Base-by-base conservation (phyloP, 2,888 invertebrate species). In the Heliconius hortense region DNA sequence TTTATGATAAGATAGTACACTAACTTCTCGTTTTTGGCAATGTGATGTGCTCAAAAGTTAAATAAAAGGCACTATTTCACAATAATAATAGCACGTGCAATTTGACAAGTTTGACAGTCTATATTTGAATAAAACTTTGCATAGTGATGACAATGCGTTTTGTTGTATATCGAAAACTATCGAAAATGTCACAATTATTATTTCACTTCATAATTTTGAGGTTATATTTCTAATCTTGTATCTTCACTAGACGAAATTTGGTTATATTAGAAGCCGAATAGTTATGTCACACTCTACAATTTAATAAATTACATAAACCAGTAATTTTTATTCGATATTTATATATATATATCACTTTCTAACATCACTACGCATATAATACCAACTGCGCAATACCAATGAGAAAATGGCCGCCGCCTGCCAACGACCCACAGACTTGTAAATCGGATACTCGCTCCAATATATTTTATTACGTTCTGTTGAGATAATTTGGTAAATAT, bases 371-470 rank as follows among this genome's bases (percentile, higher is more conserved):
- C 5, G n/a, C 18, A 18, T 26, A n/a, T 53, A 39, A 59, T 60
- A 70, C 66, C 73, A 59, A 77, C 77, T 77, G 73, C 73, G 76
- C 75, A 67, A 70, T 43, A 73, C 15, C 62, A 63, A 76, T 75
- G 26, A 69, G 56, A 79, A 79, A 62, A 79, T 79, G 79, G 79
- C 79, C 73, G 79, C 76, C 75, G 31, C 53, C 15, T 31, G 48
- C 75, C 1, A 28, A 26, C 21, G 13, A 67, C 1, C 3, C 18
- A 31, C 35, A 10, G 35, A 31, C 4, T 43, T 75, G 76, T 69
- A 24, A 28, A 24, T 76, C 79, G 75, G 79, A 79, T 72, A 79
- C 77, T 68, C 73, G 73, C 60, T 68, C 7, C 64, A 21, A 18
- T 21, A 26, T 71, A 71, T 71, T 39, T 43, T 24, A 5, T 13